A percentile compares a stretch with the other conserved stretches of the same genome.
These are phyloP conservation scores for Mesochorus sp. DNA, from an alignment of 2,888 invertebrate species.

Conservation along the genomic window DNA sequence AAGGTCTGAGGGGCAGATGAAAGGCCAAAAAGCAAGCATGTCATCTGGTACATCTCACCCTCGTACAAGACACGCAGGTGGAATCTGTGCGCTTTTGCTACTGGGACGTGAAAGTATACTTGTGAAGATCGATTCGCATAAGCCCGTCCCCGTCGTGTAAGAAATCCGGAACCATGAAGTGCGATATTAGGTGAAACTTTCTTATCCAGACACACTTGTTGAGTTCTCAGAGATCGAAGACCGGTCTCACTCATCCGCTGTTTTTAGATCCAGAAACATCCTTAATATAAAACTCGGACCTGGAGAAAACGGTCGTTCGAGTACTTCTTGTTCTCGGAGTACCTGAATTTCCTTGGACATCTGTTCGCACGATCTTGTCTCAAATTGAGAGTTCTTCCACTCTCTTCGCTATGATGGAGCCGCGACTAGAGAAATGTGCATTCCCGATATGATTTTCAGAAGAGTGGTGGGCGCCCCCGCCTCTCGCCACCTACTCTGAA, in stretches of 20 bases:
- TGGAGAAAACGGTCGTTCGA: conserved; percentile 9
- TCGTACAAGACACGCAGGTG: conserved; percentile 65
- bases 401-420: not conserved
- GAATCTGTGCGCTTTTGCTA: conserved; percentile 60
- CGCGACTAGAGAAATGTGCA: not conserved
- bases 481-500: conserved; percentile 14
- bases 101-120: conserved; percentile 60
- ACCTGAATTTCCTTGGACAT: too few species aligned
- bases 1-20: conserved; percentile 67
- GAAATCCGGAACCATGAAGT: conserved; percentile 49
- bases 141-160: conserved; percentile 64
- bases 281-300: conserved; percentile 54
- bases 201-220: conserved; percentile 55
- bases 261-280: conserved; percentile 49
- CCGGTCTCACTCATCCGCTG: conserved; percentile 71
- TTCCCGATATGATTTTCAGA: not conserved
- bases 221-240: conserved; percentile 78
- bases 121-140: conserved; percentile 61
- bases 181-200: conserved; percentile 66
- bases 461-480: conserved; percentile 22
- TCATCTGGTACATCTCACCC: conserved; percentile 65
- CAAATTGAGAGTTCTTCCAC: not conserved
- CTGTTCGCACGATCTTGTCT: too few species aligned
- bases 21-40: conserved; percentile 68
- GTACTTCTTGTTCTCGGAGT: not conserved